Percentiles rank a stretch among this genome's conserved stretches.
Evolutionary conservation across 2,113 vertebrate species (phyloP).

Genomic region (Halcyon malimbica): DNA sequence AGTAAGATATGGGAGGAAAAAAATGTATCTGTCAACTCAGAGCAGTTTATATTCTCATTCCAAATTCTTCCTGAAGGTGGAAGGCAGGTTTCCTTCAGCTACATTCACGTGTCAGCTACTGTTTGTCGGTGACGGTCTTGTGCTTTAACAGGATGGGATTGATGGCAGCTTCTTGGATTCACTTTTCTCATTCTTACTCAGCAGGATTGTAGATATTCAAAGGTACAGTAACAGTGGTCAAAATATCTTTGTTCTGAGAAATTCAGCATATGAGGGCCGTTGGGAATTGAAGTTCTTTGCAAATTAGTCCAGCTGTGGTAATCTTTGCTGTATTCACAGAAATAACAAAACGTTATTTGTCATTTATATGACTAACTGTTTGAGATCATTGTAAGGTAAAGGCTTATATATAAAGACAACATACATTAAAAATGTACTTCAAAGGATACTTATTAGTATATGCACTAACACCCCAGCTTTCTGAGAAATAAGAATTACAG

Average conservation of each 20-base stretch:
- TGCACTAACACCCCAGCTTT: background rate
- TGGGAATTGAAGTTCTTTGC: background rate
- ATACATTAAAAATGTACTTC: background rate
- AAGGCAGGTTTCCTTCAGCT: background rate
- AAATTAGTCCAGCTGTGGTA: background rate
- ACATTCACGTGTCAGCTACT: fast-evolving
- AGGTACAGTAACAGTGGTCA: background rate
- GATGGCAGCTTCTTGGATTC: background rate
- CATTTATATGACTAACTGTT: background rate
- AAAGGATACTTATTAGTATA: background rate
- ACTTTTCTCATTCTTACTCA: background rate
- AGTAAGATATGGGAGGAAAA: background rate
- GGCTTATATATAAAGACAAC: background rate
- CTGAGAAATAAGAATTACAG: background rate
- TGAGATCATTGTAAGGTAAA: background rate
- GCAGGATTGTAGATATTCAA: background rate
- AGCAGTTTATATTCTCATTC: background rate
- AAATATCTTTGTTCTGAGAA: background rate
- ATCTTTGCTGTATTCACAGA: background rate
- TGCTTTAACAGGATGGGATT: background rate
- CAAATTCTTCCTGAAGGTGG: background rate
- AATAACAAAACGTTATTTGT: background rate
- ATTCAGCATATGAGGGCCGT: fast-evolving
- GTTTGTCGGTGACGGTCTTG: background rate
- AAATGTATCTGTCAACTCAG: background rate